Evolutionary conservation across 2,797 vertebrate genomes (phyloP), one percentile per base, ranked within the genome.

Genomic region (Parauchenoglanis ngamensis): DNA sequence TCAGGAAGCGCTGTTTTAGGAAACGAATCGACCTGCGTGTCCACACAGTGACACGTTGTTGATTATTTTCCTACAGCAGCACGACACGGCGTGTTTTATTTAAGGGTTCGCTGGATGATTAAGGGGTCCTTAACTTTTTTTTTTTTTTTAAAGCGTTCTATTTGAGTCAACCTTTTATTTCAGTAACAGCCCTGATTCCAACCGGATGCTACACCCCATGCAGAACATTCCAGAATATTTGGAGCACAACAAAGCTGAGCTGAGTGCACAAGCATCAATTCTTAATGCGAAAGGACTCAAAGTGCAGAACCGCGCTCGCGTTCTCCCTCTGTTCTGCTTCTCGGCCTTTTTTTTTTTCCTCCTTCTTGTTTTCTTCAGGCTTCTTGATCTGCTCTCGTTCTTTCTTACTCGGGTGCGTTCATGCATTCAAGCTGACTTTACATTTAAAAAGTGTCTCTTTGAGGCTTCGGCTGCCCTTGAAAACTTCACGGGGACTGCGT

Each of bases 341-440:
- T 80, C 82, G 61, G 84, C 49, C 44, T 87, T 57, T 54, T 31
- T 81, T 83, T 59, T 86, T 44, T 70, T 40, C 40, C 40, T 40
- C 52, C 59, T 57, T 83, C 78, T 87, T 80, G 56, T 61, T 61
- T 44, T 78, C 52, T 57, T 57, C 28, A 57, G 67, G 88, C 63
- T 63, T 75, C 40, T 84, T 83, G 86, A 80, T 70, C 79, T 56
- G 76, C 59, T 87, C 67, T 78, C 12, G 70, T 82, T 49, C 90
- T 90, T 75, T 52, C 19, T 75, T 76, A 76, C 84, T 85, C 73
- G 73, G 54, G 75, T 82, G n/a, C 68, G 28, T 56, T 85, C 73
- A 72, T 88, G 67, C 57, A 40, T 86, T 91, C 85, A 85, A 77
- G 80, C 90, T 90, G 88, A 89, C 90, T 90, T 86, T 68, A 90